These are phyloP conservation scores for Cenopis cana DNA, from an alignment of 2,888 invertebrate genomes.

Conservation along the genomic window DNA sequence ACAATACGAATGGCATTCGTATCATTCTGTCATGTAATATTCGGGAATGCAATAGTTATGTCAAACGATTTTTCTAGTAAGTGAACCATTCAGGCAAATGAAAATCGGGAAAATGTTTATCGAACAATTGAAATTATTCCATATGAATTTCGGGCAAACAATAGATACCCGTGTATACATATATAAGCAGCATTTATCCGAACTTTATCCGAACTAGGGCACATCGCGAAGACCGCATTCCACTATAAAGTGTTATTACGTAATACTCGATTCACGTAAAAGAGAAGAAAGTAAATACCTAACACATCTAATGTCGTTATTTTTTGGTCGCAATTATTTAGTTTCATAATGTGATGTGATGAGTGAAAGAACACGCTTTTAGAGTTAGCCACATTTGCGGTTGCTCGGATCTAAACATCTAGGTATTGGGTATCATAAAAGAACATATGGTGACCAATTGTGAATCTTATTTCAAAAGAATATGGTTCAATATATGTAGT, in stretches of 20 bases:
- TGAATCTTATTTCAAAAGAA: neutral
- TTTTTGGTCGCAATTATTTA: slow-evolving; percentile 22
- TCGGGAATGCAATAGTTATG: too few species aligned
- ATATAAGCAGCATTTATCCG: too few species aligned
- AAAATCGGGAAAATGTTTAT: too few species aligned
- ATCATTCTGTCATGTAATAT: too few species aligned
- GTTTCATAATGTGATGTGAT: slow-evolving; percentile 26
- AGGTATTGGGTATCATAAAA: neutral
- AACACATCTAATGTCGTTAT: slow-evolving; percentile 20
- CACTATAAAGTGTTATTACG: slow-evolving; percentile 4
- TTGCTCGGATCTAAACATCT: neutral
- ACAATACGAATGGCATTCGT: too few species aligned
- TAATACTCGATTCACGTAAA: neutral
- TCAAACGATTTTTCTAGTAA: too few species aligned
- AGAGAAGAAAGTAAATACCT: slow-evolving; percentile 30
- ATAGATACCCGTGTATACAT: too few species aligned
- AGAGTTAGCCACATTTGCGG: slow-evolving; percentile 24
- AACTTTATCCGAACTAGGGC: neutral
- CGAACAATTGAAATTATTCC: too few species aligned
- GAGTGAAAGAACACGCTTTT: slow-evolving; percentile 35
- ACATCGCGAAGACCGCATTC: neutral
- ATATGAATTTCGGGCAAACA: too few species aligned
- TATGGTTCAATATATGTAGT: too few species aligned
- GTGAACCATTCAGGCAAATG: too few species aligned
- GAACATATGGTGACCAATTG: neutral